These are phyloP conservation scores for Drosophila baimaii DNA, from an alignment of 1,140 invertebrate species.

Conservation along the genomic window DNA sequence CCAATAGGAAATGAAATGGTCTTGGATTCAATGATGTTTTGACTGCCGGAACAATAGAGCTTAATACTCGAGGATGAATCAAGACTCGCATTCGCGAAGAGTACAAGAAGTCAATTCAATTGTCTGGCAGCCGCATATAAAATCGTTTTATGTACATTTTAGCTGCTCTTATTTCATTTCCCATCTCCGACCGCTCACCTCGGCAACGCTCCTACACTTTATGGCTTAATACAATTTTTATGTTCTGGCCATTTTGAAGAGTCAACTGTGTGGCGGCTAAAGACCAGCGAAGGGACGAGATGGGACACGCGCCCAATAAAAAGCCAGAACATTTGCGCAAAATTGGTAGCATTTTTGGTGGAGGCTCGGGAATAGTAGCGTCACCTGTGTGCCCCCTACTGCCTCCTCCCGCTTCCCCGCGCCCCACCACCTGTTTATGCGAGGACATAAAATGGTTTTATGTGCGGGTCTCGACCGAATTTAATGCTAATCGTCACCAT, in stretches of 20 bases:
- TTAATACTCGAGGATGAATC: constrained; percentile 44
- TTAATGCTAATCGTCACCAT: constrained; percentile 78
- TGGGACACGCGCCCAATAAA: constrained; percentile 45
- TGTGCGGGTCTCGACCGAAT: constrained; percentile 55
- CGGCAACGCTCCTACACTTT: constrained; percentile 48
- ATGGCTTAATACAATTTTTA: constrained; percentile 81
- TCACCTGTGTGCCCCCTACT: constrained; percentile 15
- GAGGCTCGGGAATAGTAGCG: constrained; percentile 16
- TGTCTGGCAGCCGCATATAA: constrained; percentile 67
- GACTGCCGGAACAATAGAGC: constrained; percentile 37
- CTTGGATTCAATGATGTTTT: constrained; percentile 27
- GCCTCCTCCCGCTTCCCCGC: neutral
- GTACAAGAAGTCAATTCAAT: constrained; percentile 70
- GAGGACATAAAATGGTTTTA: constrained; percentile 73
- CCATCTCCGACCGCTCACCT: neutral
- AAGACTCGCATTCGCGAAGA: constrained; percentile 31
- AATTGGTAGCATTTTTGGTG: constrained; percentile 32
- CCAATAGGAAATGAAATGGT: constrained; percentile 15
- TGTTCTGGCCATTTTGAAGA: constrained; percentile 69
- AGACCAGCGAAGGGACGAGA: constrained; percentile 9
- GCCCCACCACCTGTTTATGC: constrained; percentile 65
- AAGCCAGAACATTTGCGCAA: constrained; percentile 42
- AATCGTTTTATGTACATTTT: constrained; percentile 55
- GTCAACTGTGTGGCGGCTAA: constrained; percentile 43
- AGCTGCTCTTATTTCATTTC: constrained; percentile 25